Evolutionary conservation across 2,797 vertebrate species (phyloP).

Genomic region (Columba guinea): DNA sequence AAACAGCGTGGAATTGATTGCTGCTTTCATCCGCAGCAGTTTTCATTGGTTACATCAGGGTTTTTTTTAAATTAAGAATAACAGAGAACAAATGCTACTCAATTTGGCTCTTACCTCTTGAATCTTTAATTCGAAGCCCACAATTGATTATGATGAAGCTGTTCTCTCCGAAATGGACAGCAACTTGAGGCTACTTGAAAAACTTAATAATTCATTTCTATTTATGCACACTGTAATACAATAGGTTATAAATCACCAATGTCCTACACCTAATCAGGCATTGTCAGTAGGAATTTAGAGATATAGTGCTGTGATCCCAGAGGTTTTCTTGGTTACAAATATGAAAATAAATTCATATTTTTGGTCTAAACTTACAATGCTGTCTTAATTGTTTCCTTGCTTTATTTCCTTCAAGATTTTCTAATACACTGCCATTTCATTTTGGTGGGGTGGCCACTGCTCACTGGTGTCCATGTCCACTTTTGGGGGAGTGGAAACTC

Average conservation of each 20-base stretch:
- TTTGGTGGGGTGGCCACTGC: background rate
- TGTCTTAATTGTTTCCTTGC: background rate
- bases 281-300: constrained; percentile 12
- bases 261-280: constrained; percentile 17
- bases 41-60: constrained; percentile 1
- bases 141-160: constrained; percentile 54
- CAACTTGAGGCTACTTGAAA: constrained; percentile 59
- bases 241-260: constrained; percentile 58
- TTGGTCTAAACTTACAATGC: background rate
- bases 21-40: constrained; percentile 7
- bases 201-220: constrained; percentile 62
- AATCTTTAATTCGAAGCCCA: constrained; percentile 52
- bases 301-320: background rate
- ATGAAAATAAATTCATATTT: background rate
- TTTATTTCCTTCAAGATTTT: background rate
- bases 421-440: background rate
- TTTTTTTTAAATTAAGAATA: constrained; percentile 29
- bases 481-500: background rate
- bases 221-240: constrained; percentile 58
- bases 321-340: background rate
- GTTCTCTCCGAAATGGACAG: constrained; percentile 27
- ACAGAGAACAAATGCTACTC: constrained; percentile 21
- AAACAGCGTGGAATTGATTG: constrained; percentile 1
- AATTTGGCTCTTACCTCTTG: constrained; percentile 59
- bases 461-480: rapidly evolving